Evolutionary conservation across 1,140 invertebrate genomes (phyloP).

Genomic region (Drosophila carrolli): DNA sequence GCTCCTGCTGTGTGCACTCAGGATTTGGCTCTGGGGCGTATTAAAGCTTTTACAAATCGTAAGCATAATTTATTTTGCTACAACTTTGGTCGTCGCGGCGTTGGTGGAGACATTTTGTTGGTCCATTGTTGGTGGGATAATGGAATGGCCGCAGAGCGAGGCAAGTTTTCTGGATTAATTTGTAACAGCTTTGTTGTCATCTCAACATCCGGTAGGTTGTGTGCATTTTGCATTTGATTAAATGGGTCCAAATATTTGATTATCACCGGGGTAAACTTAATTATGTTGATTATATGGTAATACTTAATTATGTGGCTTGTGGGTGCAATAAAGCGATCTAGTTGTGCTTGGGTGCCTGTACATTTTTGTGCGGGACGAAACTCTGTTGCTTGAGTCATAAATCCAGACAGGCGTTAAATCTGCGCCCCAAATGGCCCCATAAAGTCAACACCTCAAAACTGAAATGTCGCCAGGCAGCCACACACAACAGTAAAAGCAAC

Average conservation of each 20-base stretch:
- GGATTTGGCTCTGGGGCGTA: constrained; percentile 78
- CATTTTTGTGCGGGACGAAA: not conserved
- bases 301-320: constrained; percentile 32
- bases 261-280: constrained; percentile 31
- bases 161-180: constrained; percentile 54
- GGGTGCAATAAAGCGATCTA: constrained; percentile 10
- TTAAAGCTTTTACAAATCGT: constrained; percentile 80
- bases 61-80: constrained; percentile 81
- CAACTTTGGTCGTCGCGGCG: constrained; percentile 46
- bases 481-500: constrained; percentile 1
- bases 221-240: constrained; percentile 47
- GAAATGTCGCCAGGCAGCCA: constrained; percentile 33
- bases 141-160: constrained; percentile 24
- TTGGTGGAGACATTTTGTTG: constrained; percentile 36
- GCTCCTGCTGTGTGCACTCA: constrained; percentile 65
- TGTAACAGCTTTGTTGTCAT: constrained; percentile 48
- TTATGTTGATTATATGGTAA: constrained; percentile 19
- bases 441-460: constrained; percentile 65
- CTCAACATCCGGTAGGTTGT: not conserved
- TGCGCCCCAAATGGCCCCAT: constrained; percentile 55
- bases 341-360: not conserved
- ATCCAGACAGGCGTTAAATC: constrained; percentile 56
- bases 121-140: constrained; percentile 24
- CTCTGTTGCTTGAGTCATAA: constrained; percentile 54
- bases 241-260: constrained; percentile 36